Conservation (phyloP, 2,113 vertebrate genomes). For the Hypanus sabinus region DNA sequence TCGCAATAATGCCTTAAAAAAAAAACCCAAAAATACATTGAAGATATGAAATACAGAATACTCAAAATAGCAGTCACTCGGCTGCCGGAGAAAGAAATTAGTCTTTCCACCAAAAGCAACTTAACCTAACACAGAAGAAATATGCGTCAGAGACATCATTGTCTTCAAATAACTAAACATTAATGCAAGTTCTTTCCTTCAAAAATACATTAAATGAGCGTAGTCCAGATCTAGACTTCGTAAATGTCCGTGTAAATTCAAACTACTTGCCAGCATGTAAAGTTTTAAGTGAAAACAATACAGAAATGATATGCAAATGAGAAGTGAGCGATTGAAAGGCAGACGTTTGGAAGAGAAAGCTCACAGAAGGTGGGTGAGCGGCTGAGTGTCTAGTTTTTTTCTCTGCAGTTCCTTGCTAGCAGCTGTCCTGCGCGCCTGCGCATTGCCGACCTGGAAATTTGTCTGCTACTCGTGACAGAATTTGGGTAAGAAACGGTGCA, state of each 20-base stretch:
- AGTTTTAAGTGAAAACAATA: not conserved
- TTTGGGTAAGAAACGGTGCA: slow-evolving; percentile 39
- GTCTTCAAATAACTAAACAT: slow-evolving; percentile 14
- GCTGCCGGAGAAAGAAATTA: not conserved
- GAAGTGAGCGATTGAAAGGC: not conserved
- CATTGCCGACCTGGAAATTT: slow-evolving; percentile 48
- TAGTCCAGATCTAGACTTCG: not conserved
- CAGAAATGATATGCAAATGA: slow-evolving; percentile 3
- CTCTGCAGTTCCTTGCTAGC: slow-evolving; percentile 40
- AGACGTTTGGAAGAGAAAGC: slow-evolving; percentile 16
- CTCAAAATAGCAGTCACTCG: not conserved
- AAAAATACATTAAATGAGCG: not conserved
- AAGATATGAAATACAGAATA: not conserved
- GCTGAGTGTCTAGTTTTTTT: slow-evolving; percentile 11
- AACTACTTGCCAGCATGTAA: not conserved
- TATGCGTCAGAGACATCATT: slow-evolving; percentile 2
- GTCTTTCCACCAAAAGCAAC: not conserved
- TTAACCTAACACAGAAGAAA: not conserved
- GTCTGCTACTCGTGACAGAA: slow-evolving; percentile 53
- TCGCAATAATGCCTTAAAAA: too few species aligned
- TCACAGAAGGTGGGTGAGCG: slow-evolving; percentile 25
- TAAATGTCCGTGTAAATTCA: not conserved
- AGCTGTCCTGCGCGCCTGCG: slow-evolving; percentile 48
- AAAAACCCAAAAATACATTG: not conserved
- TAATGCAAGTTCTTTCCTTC: slow-evolving; percentile 2